Evolutionary conservation across 1,140 invertebrate species (phyloP), one percentile per base, ranked within the genome.

Genomic region (Radopholus similis): DNA sequence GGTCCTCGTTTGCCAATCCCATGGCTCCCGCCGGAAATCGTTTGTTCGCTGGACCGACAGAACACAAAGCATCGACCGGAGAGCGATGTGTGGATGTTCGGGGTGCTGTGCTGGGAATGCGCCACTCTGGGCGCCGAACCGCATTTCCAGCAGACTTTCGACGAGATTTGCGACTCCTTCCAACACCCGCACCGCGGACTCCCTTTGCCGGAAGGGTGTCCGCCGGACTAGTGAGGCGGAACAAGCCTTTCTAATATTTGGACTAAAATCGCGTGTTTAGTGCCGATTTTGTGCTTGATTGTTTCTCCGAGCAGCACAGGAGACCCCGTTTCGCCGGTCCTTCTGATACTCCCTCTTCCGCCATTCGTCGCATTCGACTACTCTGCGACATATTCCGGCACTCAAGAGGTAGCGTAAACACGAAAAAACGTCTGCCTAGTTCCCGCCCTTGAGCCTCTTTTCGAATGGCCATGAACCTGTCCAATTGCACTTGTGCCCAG

Each of bases 11-110:
- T 78, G 23, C 76, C 76, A 2, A 78, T 78, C 58, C 76, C 76
- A 1, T 78, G 76, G 76, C 70, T 78, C 4, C 76, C 76, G 8
- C 76, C 76, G n/a, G 76, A 77, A 57, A 80, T 77, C 58, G 77
- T 80, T 8, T 79, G 77, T 58, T 73, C 76, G n/a, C 42, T 73
- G 32, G 75, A 77, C 53, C 66, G 73, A 35, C 28, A 32, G 15
- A 62, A 71, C 34, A 54, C 70, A 30, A 77, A 75, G 34, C 76
- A 77, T 64, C 59, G 76, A 15, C 66, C 76, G 6, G 76, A 77
- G 60, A 74, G 74, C 37, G 76, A 77, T 65, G 75, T 77, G 4
- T 77, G 76, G 74, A 76, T 76, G 74, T 76, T 76, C 55, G 74
- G 74, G n/a, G 74, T 76, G 0, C 69, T 76, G 5, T 40, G 57